phyloP scores from a whole-genome alignment of 1,140 invertebrate genomes.

The Marisa cornuarietis region DNA sequence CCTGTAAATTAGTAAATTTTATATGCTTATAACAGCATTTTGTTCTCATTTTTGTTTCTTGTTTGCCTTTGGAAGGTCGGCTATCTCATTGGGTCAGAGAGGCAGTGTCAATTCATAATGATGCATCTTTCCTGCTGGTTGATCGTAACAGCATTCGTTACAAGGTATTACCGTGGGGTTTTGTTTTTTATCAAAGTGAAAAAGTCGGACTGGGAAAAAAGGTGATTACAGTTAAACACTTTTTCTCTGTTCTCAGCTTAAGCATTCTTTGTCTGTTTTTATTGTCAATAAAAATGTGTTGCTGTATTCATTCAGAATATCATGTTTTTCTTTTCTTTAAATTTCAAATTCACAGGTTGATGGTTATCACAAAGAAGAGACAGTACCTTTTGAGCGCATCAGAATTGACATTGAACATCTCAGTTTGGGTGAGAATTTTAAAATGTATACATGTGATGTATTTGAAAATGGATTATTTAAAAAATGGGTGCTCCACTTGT shows the following conservation, averaged over 20 bases:
- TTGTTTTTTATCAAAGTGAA: slow-evolving; percentile 17
- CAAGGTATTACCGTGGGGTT: slow-evolving; percentile 67
- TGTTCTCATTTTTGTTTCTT: not conserved
- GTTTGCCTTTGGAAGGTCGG: slow-evolving; percentile 69
- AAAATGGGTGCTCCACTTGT: too few species aligned
- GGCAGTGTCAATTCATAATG: slow-evolving; percentile 67
- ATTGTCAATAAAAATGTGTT: not conserved
- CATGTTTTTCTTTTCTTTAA: not conserved
- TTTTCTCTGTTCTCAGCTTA: not conserved
- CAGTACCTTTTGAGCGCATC: slow-evolving; percentile 59
- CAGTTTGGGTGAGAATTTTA: slow-evolving; percentile 67
- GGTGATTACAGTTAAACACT: not conserved
- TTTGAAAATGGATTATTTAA: too few species aligned
- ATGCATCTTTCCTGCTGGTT: slow-evolving; percentile 75
- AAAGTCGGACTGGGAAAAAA: not conserved
- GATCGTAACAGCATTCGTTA: slow-evolving; percentile 82
- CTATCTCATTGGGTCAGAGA: slow-evolving; percentile 79
- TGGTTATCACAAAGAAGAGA: slow-evolving; percentile 47
- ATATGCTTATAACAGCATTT: not conserved
- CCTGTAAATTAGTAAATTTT: not conserved
- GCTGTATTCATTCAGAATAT: not conserved
- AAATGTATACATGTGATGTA: not conserved
- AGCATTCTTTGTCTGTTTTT: not conserved
- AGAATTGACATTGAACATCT: slow-evolving; percentile 69
- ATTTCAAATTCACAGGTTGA: slow-evolving; percentile 41